Base-by-base conservation (phyloP, 2,797 vertebrate genomes). In the Pelobates cultripes region DNA sequence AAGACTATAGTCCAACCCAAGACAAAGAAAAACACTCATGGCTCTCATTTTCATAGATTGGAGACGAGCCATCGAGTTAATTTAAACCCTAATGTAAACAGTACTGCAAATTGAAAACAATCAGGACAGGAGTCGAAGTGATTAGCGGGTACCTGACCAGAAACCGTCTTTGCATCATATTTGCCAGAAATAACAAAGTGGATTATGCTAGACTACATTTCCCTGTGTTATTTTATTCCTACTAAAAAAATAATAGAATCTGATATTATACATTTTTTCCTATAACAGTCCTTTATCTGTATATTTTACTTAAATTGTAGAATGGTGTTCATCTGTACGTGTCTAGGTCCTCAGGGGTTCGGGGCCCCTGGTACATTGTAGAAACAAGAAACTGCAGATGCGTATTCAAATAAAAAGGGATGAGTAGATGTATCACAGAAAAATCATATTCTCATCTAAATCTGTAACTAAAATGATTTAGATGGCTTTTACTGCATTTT, bases 71-170 rank as follows among this genome's bases (percentile, higher is more conserved):
- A 84, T 53, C 1, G 9, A 75, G 82, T 84, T 84, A 84, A 84
- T 79, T 84, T 79, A 84, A 84, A 84, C 82, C 82, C 77, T 79
- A 79, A 84, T 84, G 82, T 84, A 84, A 84, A 84, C 82, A 84
- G 68, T 70, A 64, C 15, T 41, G 72, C 67, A 78, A 79, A 79
- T 79, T 84, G 77, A 79, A 84, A 75, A 75, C 77, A 70, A 75
- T 84, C 66, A 61, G 42, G 43, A 75, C 17, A n/a, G 68, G 77
- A 79, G 72, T 75, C 15, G 44, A 53, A 75, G 73, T 84, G 77
- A 84, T 84, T 84, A 84, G 66, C 77, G 47, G 71, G 63, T 77
- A 84, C 77, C 82, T 79, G 82, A 78, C 55, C 77, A 79, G 67
- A 75, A 70, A 74, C 47, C 10, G 12, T 79, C 57, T 74, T 43